Percentiles rank a stretch among this genome's conserved stretches.
phyloP scores from a whole-genome alignment of 2,113 vertebrate genomes.

The Xiphophorus maculatus region DNA sequence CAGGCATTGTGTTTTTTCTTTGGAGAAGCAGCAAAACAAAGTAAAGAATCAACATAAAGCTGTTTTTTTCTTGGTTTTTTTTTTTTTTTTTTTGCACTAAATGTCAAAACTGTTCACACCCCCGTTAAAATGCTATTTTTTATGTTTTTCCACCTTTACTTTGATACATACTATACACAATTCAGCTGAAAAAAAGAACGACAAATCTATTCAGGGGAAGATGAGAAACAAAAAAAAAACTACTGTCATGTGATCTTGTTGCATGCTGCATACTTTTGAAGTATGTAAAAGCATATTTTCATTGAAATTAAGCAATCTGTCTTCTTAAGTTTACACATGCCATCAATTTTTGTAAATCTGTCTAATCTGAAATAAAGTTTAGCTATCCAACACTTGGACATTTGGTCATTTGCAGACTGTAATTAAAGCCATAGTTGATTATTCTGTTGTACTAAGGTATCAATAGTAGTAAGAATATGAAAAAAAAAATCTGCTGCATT shows the following conservation, averaged over 20 bases:
- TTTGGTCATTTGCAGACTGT: not conserved
- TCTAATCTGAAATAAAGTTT: not conserved
- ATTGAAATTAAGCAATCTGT: no score
- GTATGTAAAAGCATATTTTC: no score
- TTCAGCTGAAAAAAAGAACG: not conserved
- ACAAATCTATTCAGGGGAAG: not conserved
- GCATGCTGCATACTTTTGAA: no score
- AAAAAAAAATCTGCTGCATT: not conserved
- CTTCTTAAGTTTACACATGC: no score
- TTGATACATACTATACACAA: not conserved
- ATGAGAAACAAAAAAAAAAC: not conserved
- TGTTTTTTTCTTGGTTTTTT: no score
- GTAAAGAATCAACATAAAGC: not conserved
- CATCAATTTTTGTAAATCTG: not conserved
- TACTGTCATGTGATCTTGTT: not conserved
- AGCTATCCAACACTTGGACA: not conserved
- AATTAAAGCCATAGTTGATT: not conserved
- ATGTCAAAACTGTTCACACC: not conserved
- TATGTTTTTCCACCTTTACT: no score
- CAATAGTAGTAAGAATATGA: not conserved
- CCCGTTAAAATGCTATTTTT: not conserved
- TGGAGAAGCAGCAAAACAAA: not conserved
- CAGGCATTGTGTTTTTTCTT: not conserved
- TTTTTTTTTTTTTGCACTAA: no score
- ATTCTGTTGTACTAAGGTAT: not conserved